Percentiles rank a stretch among this genome's conserved stretches.
phyloP scores from a whole-genome alignment of 2,113 vertebrate genomes.

The Daphoenositta chrysoptera region DNA sequence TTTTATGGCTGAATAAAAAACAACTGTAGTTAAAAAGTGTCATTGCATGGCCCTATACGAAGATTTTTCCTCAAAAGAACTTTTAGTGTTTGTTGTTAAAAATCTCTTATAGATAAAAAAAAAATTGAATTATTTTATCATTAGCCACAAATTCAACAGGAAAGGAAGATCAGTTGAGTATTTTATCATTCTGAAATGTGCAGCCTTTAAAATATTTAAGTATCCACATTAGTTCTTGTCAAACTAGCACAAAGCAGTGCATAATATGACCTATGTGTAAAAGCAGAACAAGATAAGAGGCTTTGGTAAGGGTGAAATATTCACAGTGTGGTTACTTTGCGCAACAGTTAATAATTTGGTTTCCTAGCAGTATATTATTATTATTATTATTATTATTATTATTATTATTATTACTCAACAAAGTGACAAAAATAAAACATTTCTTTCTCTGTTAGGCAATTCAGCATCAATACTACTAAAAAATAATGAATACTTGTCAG shows the following conservation, averaged over 20 bases:
- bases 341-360: slow-evolving; percentile 42
- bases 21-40: slow-evolving; percentile 89
- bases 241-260: slow-evolving; percentile 74
- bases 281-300: slow-evolving; percentile 78
- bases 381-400: neutral
- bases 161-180: slow-evolving; percentile 67
- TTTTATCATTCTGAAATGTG: slow-evolving; percentile 79
- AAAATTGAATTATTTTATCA: slow-evolving; percentile 65
- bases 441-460: neutral
- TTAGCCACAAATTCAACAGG: slow-evolving; percentile 72
- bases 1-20: slow-evolving; percentile 94
- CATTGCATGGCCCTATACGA: slow-evolving; percentile 77
- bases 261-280: slow-evolving; percentile 74
- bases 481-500: neutral
- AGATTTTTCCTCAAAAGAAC: slow-evolving; percentile 59
- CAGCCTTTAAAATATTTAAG: slow-evolving; percentile 84
- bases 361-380: neutral
- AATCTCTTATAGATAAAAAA: slow-evolving; percentile 38
- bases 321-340: slow-evolving; percentile 41
- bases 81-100: slow-evolving; percentile 55
- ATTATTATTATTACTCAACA: neutral
- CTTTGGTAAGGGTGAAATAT: slow-evolving; percentile 63
- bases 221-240: slow-evolving; percentile 84
- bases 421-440: neutral
- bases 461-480: neutral